Percentiles rank a stretch among this genome's conserved stretches.
Conservation (phyloP, 1,140 invertebrate genomes). For the Eupeodes corollae region DNA sequence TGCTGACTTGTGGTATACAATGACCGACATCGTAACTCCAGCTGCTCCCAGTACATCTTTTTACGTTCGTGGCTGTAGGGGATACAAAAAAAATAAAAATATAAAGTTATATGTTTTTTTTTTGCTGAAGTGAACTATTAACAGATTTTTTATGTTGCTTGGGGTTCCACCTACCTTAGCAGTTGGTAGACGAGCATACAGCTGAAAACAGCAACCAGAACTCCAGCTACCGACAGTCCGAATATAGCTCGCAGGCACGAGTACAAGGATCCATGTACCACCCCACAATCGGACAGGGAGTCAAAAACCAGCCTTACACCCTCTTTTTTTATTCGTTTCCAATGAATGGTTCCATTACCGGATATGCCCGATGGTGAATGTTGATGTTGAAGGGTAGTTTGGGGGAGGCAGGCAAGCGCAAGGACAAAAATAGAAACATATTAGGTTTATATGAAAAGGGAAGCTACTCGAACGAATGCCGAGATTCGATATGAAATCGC, state of each 20-base stretch:
- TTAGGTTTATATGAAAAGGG: no score
- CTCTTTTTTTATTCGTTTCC: conserved; percentile 11
- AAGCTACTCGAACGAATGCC: no score
- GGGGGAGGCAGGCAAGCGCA: no score
- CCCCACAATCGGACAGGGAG: conserved; percentile 71
- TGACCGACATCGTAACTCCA: conserved; percentile 69
- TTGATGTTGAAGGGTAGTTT: neutral
- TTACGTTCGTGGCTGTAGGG: conserved; percentile 70
- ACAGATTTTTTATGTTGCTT: neutral
- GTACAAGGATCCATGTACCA: conserved; percentile 75
- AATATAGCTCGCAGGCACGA: conserved; percentile 77
- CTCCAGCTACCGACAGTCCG: conserved; percentile 76
- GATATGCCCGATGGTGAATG: neutral
- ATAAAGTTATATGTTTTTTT: neutral
- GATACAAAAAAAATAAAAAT: neutral
- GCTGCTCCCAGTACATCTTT: conserved; percentile 87
- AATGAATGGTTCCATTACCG: neutral
- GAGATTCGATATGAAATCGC: no score
- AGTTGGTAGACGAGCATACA: conserved; percentile 85
- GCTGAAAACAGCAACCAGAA: conserved; percentile 80
- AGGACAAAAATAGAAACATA: no score
- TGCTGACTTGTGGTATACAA: conserved; percentile 51
- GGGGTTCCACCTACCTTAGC: conserved; percentile 45
- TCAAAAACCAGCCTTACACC: conserved; percentile 61
- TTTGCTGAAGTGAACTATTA: neutral